Base-by-base conservation (phyloP, 1,140 invertebrate genomes). In the Teleogryllus occipitalis region DNA sequence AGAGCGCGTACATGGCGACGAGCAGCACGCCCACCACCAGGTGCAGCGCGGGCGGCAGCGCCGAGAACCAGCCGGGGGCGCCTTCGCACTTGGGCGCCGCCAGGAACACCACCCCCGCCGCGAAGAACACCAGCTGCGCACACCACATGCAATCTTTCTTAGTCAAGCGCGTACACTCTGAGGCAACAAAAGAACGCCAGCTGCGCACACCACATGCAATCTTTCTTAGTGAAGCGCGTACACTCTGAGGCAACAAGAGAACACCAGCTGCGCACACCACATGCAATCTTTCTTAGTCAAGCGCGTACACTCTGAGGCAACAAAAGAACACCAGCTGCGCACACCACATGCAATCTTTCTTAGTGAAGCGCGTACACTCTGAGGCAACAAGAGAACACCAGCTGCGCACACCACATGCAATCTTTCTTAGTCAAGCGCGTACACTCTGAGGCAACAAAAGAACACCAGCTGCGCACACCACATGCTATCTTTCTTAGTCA, bases 91-190 rank as follows among this genome's bases (percentile, higher is more conserved):
- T n/a, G 6, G 22, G 21, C 15, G 47, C 21, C 0, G 77, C 47
- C 12, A 81, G 65, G 77, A 81, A 81, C 14, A 81, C 8, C 15
- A 54, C 65, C 6, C 22, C 75, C 7, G 78, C 78, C 79, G 54
- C 46, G 48, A 75, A 46, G 15, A 81, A 48, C 15, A 80, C 12
- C 15, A 80, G 54, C 80, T 81, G 78, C 46, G 15, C 8, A 72
- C 27, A 78, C 21, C 21, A 22, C 8, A 22, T 10, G 4, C 8
- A 39, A 1, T 2, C 27, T 39, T 5, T 39, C 27, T 39, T 39
- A 39, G 1, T 39, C 27, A 39, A 39, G 27, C 27, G 27, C 27
- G 27, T 39, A 39, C 5, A 2, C 27, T 39, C 1, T 5, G 27
- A 39, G 5, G 27, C 27, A 5, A 39, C 27, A 39, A 39, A 39